Evolutionary conservation across 2,888 invertebrate genomes (phyloP).

Genomic region (Lordiphosa fenestrarum): DNA sequence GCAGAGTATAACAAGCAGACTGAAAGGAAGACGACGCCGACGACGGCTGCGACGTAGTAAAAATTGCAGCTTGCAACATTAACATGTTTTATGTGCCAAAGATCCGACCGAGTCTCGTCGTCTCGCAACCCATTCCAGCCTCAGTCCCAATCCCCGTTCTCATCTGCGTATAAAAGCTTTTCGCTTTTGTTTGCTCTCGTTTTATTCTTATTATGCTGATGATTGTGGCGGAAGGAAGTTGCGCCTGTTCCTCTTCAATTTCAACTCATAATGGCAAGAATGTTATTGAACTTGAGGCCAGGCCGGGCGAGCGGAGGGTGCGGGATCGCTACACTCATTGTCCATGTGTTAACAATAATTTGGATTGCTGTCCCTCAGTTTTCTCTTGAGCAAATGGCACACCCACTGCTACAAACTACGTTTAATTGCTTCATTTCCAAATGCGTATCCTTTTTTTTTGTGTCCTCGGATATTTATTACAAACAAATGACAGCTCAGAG

Average conservation of each 20-base stretch:
- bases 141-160: slow-evolving; percentile 10
- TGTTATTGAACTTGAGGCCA: slow-evolving; percentile 59
- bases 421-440: slow-evolving; percentile 38
- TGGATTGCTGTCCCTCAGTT: neutral
- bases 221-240: slow-evolving; percentile 58
- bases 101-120: slow-evolving; percentile 14
- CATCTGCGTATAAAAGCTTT: slow-evolving; percentile 32
- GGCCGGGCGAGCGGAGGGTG: neutral
- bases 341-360: slow-evolving; percentile 9
- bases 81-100: slow-evolving; percentile 57
- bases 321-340: slow-evolving; percentile 7
- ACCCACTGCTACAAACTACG: slow-evolving; percentile 8
- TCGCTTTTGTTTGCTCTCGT: slow-evolving; percentile 16
- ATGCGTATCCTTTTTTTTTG: slow-evolving; percentile 12
- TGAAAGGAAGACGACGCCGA: slow-evolving; percentile 20
- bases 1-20: slow-evolving; percentile 22
- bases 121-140: neutral
- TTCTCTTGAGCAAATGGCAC: neutral
- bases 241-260: slow-evolving; percentile 42
- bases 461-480: slow-evolving; percentile 51
- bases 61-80: slow-evolving; percentile 69
- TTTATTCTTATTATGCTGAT: slow-evolving; percentile 6
- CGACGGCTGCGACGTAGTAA: slow-evolving; percentile 21
- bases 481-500: slow-evolving; percentile 63
- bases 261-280: slow-evolving; percentile 36